phyloP scores from a whole-genome alignment of 2,888 invertebrate genomes.

The Omphaloscelis lunosa region DNA sequence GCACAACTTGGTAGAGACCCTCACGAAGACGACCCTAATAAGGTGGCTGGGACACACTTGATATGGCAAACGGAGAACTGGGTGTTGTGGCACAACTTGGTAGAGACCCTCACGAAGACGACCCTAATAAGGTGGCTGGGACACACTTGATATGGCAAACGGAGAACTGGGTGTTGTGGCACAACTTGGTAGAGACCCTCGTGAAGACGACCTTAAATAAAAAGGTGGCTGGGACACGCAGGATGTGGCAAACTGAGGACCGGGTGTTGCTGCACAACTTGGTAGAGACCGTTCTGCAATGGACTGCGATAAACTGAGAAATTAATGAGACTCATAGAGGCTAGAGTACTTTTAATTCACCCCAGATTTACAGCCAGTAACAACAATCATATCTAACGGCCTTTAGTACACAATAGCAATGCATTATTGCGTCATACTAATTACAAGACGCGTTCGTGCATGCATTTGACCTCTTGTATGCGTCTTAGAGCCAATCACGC shows the following conservation, averaged over 20 bases:
- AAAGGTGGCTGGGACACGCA: too few species aligned
- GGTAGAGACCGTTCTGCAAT: neutral
- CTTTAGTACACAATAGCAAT: constrained; percentile 18
- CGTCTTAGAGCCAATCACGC: constrained; percentile 12
- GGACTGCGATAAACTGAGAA: neutral
- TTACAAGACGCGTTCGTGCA: constrained; percentile 57
- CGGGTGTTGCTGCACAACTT: neutral
- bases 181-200: too few species aligned
- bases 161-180: neutral
- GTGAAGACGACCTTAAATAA: too few species aligned
- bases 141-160: neutral
- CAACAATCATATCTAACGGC: neutral
- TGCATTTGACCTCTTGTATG: constrained; percentile 31
- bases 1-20: too few species aligned
- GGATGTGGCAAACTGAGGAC: too few species aligned
- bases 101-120: too few species aligned
- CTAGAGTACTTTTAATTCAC: neutral
- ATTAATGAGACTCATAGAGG: too few species aligned
- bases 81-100: neutral
- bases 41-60: too few species aligned
- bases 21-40: too few species aligned
- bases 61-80: too few species aligned
- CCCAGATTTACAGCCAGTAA: neutral
- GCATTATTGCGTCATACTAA: constrained; percentile 52
- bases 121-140: neutral